Evolutionary conservation across 2,888 invertebrate species (phyloP), one percentile per base, ranked within the genome.

Genomic region (Eupithecia abbreviata): DNA sequence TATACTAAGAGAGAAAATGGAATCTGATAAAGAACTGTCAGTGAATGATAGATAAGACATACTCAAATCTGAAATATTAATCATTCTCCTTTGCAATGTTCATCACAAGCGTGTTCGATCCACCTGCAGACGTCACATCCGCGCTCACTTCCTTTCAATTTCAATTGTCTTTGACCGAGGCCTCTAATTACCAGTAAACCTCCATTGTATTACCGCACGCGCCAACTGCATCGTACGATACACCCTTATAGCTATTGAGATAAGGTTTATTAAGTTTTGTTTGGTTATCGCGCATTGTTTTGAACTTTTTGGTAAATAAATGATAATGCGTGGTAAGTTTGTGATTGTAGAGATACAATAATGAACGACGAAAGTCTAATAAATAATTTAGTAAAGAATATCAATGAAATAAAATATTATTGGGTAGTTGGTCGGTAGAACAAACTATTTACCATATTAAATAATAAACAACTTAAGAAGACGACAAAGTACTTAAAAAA

Each of bases 111-210:
- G n/a, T 85, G 84, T 83, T 79, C 84, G 84, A 86, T 80, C 85
- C 85, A 84, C 83, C 84, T 86, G 85, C 83, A 83, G 82, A 88
- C 92, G 90, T 92, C 92, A 93, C 88, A 85, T 93, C 93, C 93
- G 90, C 83, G 72, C 84, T 74, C 75, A 86, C 87, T 91, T 92
- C 94, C 93, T 94, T 94, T 94, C 94, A 86, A 86, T 94, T 94
- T 94, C 93, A 88, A 92, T 93, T 93, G 93, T 92, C 91, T 92
- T 90, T 92, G 93, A 90, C 93, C 93, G 91, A 89, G 89, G 92
- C 90, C 90, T 92, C 88, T 87, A 89, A 90, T 91, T 91, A 87
- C 88, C 76, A 89, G 91, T 90, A 41, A 66, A 66, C 66, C 67
- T 87, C 86, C 84, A 91, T 91, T 92, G 91, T 92, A 85, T 85